Conservation (phyloP, 2,888 invertebrate genomes). For the Spodoptera exigua region DNA sequence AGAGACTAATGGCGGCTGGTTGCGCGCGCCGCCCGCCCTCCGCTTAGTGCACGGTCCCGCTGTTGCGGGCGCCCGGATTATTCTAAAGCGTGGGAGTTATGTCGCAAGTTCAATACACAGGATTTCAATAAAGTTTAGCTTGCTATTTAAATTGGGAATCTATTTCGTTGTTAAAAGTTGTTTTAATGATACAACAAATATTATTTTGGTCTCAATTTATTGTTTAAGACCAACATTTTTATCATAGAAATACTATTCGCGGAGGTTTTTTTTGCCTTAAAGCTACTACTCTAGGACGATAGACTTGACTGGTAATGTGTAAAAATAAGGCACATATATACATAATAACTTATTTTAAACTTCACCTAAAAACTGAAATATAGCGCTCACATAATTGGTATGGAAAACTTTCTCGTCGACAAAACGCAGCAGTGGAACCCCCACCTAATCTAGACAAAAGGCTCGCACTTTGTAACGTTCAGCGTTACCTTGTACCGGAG, state of each 20-base stretch:
- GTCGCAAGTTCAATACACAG: neutral
- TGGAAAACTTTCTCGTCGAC: slow-evolving; percentile 5
- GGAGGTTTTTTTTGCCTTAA: too few species aligned
- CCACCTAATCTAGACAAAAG: slow-evolving; percentile 85
- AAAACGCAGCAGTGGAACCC: slow-evolving; percentile 61
- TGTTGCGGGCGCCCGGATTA: slow-evolving; percentile 32
- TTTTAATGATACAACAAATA: neutral
- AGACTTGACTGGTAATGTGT: too few species aligned
- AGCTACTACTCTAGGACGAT: too few species aligned
- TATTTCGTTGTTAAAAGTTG: neutral
- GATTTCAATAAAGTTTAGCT: too few species aligned
- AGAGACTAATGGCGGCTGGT: slow-evolving; percentile 82
- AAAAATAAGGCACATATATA: too few species aligned
- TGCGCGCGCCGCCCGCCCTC: slow-evolving; percentile 87
- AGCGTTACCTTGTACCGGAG: slow-evolving; percentile 77
- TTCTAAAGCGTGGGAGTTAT: slow-evolving; percentile 6
- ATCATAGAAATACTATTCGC: too few species aligned
- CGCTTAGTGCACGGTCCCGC: slow-evolving; percentile 63
- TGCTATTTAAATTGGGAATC: too few species aligned
- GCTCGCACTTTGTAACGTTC: slow-evolving; percentile 88
- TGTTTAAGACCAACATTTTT: too few species aligned
- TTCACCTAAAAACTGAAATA: too few species aligned
- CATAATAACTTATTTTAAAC: too few species aligned
- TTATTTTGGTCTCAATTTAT: too few species aligned
- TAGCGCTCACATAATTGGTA: too few species aligned